phyloP scores from a whole-genome alignment of 2,888 invertebrate species.

The Dioctria linearis region DNA sequence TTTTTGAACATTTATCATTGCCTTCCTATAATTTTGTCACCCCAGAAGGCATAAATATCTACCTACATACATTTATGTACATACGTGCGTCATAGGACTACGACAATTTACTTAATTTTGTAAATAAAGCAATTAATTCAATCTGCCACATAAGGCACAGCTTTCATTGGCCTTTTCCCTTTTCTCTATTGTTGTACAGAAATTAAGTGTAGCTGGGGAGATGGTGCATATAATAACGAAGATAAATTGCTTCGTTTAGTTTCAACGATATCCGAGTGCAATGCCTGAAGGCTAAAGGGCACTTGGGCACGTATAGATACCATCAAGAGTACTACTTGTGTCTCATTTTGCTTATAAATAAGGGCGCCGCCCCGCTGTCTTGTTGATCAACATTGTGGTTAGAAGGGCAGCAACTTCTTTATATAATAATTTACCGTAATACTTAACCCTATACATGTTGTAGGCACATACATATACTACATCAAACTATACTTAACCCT shows the following conservation, averaged over 20 bases:
- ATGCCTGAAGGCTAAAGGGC: neutral
- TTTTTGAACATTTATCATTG: conserved; percentile 26
- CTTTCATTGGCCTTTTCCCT: neutral
- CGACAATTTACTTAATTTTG: conserved; percentile 11
- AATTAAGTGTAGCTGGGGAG: conserved; percentile 23
- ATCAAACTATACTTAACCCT: conserved; percentile 27
- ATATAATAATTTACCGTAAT: conserved; percentile 7
- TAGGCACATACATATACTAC: neutral
- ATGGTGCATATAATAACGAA: conserved; percentile 36
- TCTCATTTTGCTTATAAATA: neutral
- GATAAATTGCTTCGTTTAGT: conserved; percentile 21
- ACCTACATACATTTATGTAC: neutral
- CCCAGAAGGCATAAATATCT: neutral
- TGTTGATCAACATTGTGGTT: conserved; percentile 38
- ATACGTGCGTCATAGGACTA: neutral
- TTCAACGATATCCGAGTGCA: neutral
- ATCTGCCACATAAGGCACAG: neutral
- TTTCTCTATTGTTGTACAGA: conserved; percentile 21
- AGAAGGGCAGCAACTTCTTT: neutral
- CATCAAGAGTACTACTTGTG: conserved; percentile 15
- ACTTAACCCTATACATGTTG: no score
- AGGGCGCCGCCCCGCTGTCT: neutral
- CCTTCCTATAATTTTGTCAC: conserved; percentile 11
- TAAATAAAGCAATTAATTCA: conserved; percentile 34
- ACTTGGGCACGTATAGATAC: conserved; percentile 34